Conservation (phyloP, 1,140 invertebrate genomes). For the Pseudomyrmex cubaensis region DNA sequence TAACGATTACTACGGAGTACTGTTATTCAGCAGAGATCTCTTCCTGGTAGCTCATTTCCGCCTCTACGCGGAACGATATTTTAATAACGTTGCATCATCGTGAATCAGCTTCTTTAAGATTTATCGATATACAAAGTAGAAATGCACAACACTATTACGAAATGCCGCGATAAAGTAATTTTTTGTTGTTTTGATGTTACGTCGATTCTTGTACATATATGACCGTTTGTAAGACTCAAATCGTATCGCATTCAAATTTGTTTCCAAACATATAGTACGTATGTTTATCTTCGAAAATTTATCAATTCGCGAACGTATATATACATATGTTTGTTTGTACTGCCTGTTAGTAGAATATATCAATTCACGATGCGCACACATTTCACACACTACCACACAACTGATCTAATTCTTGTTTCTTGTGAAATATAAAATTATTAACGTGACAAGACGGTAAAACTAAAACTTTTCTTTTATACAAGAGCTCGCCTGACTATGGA, state of each 20-base stretch:
- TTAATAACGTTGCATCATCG: too few relatives aligned
- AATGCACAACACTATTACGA: background rate
- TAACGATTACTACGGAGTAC: conserved; percentile 15
- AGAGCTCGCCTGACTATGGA: conserved; percentile 82
- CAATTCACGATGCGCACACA: too few relatives aligned
- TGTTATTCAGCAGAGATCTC: conserved; percentile 12
- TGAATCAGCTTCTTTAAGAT: background rate
- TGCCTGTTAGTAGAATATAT: too few relatives aligned
- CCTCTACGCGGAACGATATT: conserved; percentile 2
- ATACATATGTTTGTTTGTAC: too few relatives aligned
- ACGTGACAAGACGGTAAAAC: background rate
- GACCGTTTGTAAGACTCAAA: background rate
- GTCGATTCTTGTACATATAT: background rate
- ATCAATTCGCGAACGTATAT: too few relatives aligned
- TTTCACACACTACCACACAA: too few relatives aligned
- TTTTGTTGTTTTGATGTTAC: background rate
- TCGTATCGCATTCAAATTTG: background rate
- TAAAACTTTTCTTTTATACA: background rate
- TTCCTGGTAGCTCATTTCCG: background rate
- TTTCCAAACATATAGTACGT: background rate
- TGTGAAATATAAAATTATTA: background rate
- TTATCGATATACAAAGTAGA: background rate
- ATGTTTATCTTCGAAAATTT: background rate
- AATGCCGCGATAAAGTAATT: background rate
- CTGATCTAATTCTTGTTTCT: background rate